phyloP scores from a whole-genome alignment of 2,797 vertebrate species.

The Oreochromis grahami region DNA sequence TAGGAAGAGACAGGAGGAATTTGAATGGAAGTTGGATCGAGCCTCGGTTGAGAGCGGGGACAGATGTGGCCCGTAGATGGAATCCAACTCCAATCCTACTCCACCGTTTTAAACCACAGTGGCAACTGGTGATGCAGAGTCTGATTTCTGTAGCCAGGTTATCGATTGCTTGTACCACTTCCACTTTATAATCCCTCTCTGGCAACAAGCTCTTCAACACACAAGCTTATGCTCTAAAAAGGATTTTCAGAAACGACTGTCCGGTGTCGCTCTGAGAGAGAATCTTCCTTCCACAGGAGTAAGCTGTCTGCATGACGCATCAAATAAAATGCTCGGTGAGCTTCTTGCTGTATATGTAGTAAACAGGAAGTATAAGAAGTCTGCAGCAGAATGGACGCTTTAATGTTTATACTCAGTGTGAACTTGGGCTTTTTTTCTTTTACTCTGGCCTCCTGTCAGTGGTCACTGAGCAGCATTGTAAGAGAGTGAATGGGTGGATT shows the following conservation, averaged over 20 bases:
- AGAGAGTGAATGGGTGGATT: constrained; percentile 36
- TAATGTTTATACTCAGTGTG: neutral
- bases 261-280: neutral
- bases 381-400: neutral
- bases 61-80: neutral
- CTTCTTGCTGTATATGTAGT: neutral
- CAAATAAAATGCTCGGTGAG: neutral
- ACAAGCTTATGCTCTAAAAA: neutral
- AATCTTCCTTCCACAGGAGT: neutral
- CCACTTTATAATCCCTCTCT: neutral
- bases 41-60: neutral
- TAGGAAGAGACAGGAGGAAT: neutral
- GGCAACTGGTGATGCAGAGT: neutral
- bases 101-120: neutral
- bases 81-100: neutral
- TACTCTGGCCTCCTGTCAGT: constrained; percentile 5
- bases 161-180: neutral
- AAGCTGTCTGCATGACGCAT: neutral
- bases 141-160: neutral
- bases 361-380: neutral
- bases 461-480: constrained; percentile 35
- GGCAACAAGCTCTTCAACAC: neutral
- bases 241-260: neutral
- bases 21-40: neutral
- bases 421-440: neutral